Conservation (phyloP, 1,140 invertebrate genomes). For the Papilio machaon region DNA sequence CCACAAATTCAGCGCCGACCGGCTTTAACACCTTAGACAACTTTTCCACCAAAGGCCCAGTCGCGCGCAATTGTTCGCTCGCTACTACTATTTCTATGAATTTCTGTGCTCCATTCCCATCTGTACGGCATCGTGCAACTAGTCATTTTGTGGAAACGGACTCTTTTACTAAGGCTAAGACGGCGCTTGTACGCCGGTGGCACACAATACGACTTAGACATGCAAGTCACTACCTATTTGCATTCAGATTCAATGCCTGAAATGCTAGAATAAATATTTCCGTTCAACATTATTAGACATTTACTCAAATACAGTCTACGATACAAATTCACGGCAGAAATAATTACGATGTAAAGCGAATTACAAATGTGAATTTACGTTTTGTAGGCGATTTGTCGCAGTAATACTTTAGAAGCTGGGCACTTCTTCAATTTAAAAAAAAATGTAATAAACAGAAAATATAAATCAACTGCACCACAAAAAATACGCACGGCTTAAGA, state of each 20-base stretch:
- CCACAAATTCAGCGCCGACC: slow-evolving; percentile 73
- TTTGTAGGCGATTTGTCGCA: not conserved
- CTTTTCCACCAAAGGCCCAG: not conserved
- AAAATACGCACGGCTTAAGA: not conserved
- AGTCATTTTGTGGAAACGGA: not conserved
- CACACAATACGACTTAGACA: slow-evolving; percentile 60
- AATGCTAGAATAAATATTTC: slow-evolving; percentile 40
- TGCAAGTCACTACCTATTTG: slow-evolving; percentile 64
- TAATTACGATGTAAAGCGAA: slow-evolving; percentile 29
- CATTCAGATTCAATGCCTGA: slow-evolving; percentile 63
- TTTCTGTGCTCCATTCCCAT: not conserved
- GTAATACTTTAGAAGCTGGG: not conserved
- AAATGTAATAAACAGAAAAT: not conserved
- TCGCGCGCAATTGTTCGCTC: not conserved
- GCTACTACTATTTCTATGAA: not conserved
- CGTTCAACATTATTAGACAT: slow-evolving; percentile 21
- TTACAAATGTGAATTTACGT: not conserved
- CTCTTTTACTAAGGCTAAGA: slow-evolving; percentile 59
- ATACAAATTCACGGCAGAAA: slow-evolving; percentile 29
- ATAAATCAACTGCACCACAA: not conserved
- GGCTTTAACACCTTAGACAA: slow-evolving; percentile 60
- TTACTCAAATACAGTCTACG: slow-evolving; percentile 4
- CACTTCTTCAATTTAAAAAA: not conserved
- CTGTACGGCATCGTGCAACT: not conserved
- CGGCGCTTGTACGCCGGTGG: slow-evolving; percentile 49